A percentile compares a stretch with the other conserved stretches of the same genome.
Evolutionary conservation across 2,113 vertebrate species (phyloP).

Genomic region (Mormoops blainvillei): DNA sequence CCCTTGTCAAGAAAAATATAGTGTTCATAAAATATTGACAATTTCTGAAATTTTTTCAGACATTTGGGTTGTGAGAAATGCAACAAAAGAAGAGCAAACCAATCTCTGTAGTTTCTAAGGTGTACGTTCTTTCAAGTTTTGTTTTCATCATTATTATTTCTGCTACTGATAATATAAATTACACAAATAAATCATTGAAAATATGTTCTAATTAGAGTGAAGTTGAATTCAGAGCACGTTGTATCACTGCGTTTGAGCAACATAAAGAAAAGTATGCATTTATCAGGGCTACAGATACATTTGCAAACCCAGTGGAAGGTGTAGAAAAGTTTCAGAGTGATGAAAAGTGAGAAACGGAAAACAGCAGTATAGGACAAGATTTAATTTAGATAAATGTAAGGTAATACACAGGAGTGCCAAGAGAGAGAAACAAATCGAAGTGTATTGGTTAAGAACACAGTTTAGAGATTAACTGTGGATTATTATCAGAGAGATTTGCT

Average conservation of each 20-base stretch:
- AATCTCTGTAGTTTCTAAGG: not conserved
- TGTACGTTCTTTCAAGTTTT: not conserved
- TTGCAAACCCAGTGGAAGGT: not conserved
- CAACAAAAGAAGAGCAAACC: not conserved
- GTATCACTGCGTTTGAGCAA: not conserved
- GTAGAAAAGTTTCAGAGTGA: conserved; percentile 19
- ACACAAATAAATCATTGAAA: conserved; percentile 19
- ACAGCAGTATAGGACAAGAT: not conserved
- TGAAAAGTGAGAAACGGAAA: conserved; percentile 52
- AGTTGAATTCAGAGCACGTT: not conserved
- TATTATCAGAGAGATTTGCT: not conserved
- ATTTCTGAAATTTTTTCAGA: not conserved
- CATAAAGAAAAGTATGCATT: not conserved
- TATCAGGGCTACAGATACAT: conserved; percentile 15
- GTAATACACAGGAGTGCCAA: not conserved
- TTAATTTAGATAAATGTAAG: conserved; percentile 58
- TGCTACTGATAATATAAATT: not conserved
- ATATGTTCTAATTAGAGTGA: not conserved
- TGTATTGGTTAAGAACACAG: not conserved
- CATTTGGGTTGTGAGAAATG: not conserved
- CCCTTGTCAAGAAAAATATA: not conserved
- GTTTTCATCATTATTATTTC: not conserved
- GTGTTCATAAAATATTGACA: not conserved
- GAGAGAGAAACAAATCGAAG: not conserved
- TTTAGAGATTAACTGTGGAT: not conserved